These are phyloP conservation scores for Diuraphis noxia DNA, from an alignment of 1,140 invertebrate genomes.

Conservation along the genomic window DNA sequence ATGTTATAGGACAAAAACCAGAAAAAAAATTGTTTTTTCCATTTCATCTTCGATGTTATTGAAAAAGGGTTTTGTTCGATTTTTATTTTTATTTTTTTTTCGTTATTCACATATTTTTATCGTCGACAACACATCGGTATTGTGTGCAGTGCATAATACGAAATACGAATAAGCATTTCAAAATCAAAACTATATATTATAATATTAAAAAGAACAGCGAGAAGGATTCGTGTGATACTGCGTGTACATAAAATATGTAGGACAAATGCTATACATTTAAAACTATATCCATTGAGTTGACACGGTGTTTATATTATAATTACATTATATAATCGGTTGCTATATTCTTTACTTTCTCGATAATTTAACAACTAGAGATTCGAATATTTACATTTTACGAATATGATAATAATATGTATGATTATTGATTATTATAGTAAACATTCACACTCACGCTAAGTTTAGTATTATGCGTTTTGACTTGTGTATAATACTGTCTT, in stretches of 20 bases:
- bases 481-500: not conserved
- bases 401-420: not conserved
- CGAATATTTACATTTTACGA: not conserved
- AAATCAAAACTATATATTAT: not conserved
- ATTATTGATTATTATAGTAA: not conserved
- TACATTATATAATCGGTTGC: not conserved
- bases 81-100: not conserved
- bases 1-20: not conserved
- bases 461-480: not conserved
- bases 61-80: not conserved
- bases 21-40: not conserved
- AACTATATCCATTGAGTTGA: not conserved
- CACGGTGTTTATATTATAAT: not conserved
- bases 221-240: not conserved
- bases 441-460: not conserved
- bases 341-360: not conserved
- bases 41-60: not conserved
- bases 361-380: not conserved
- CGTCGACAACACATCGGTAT: not conserved
- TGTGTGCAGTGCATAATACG: not conserved
- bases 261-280: not conserved
- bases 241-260: not conserved
- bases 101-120: conserved; percentile 5
- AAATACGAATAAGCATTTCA: conserved; percentile 6
- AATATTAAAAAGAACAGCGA: not conserved